Evolutionary conservation across 2,113 vertebrate species (phyloP).

Genomic region (Xenotilapia longispinis): DNA sequence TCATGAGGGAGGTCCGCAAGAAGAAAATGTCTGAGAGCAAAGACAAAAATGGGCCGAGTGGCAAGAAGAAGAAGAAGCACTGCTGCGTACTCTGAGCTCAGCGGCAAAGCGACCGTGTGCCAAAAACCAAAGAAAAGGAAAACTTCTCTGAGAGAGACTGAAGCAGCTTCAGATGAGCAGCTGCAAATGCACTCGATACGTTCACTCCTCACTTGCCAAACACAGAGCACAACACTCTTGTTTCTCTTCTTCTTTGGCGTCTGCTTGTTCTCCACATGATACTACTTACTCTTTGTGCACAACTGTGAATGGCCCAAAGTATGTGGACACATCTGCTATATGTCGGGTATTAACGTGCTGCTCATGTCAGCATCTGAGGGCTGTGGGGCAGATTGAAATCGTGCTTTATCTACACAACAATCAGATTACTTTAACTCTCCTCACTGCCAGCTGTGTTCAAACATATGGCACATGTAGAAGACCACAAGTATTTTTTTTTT

Average conservation of each 20-base stretch:
- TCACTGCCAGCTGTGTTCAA: background rate
- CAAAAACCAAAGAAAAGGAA: background rate
- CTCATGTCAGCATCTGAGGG: background rate
- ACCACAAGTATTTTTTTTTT: background rate
- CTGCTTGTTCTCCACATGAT: background rate
- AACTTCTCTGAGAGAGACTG: background rate
- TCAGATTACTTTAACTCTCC: background rate
- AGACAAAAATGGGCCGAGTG: conserved; percentile 89
- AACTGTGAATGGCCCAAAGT: background rate
- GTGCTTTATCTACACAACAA: background rate
- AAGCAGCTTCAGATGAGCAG: background rate
- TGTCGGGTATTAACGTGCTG: background rate
- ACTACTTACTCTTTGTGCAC: background rate
- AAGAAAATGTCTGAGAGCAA: conserved; percentile 97
- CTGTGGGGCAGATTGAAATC: background rate
- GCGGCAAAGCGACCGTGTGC: background rate
- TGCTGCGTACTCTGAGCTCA: conserved; percentile 81
- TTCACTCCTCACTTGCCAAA: background rate
- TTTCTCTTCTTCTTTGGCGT: background rate
- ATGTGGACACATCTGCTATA: background rate
- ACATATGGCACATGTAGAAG: background rate
- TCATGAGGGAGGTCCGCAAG: conserved; percentile 92
- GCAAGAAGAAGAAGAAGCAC: conserved; percentile 90
- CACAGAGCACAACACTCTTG: background rate
- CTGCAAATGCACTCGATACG: background rate